Percentiles rank a stretch among this genome's conserved stretches.
phyloP scores from a whole-genome alignment of 2,888 invertebrate genomes.

The Auanema freiburgensis region DNA sequence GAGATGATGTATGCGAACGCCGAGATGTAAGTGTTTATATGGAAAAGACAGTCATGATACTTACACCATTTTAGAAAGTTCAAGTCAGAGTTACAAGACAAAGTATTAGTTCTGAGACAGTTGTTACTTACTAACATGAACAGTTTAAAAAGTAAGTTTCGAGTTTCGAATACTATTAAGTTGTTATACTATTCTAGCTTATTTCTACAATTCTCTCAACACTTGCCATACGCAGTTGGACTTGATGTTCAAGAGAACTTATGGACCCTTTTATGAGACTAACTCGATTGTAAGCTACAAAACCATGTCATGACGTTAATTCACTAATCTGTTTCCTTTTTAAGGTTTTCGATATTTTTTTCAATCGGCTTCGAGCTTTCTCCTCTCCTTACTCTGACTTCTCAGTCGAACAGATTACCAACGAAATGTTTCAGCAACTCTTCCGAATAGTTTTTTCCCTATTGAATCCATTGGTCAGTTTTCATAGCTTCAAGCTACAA shows the following conservation, averaged over 20 bases:
- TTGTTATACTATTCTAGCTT: conserved; percentile 12
- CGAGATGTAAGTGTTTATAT: background rate
- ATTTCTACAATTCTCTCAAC: conserved; percentile 20
- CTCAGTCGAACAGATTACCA: conserved; percentile 14
- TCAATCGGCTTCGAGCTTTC: conserved; percentile 18
- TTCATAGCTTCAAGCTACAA: background rate
- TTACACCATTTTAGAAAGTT: conserved; percentile 7
- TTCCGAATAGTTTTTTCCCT: conserved; percentile 39
- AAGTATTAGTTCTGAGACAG: conserved; percentile 17
- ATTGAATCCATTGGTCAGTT: conserved; percentile 45
- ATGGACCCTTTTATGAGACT: conserved; percentile 46
- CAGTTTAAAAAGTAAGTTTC: conserved; percentile 13
- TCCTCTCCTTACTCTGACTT: conserved; percentile 15
- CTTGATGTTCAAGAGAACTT: conserved; percentile 41
- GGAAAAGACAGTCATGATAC: background rate
- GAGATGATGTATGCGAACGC: background rate
- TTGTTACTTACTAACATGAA: conserved; percentile 15
- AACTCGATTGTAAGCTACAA: conserved; percentile 31
- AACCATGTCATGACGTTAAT: background rate
- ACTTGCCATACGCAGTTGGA: conserved; percentile 26
- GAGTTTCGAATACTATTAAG: background rate
- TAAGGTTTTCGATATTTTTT: conserved; percentile 19
- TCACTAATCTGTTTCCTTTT: too few relatives aligned
- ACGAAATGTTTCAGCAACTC: conserved; percentile 38
- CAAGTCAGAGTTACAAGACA: conserved; percentile 13